phyloP scores from a whole-genome alignment of 2,113 vertebrate genomes.

The Albula glossodonta region DNA sequence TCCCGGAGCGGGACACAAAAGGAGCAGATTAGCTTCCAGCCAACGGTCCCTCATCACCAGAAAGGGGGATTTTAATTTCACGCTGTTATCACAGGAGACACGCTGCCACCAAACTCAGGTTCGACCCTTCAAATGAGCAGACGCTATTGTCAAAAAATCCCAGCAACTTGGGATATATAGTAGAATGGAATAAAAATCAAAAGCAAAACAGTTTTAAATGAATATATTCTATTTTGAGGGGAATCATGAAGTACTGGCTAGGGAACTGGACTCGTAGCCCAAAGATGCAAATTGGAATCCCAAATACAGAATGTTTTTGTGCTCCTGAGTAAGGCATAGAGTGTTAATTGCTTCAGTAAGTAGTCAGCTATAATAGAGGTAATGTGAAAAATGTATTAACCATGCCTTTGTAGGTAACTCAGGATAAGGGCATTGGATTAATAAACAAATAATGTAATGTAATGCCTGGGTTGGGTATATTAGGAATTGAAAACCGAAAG shows the following conservation, averaged over 20 bases:
- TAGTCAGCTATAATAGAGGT: not conserved
- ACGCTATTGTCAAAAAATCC: constrained; percentile 19
- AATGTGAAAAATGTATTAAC: not conserved
- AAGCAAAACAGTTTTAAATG: constrained; percentile 11
- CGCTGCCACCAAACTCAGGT: constrained; percentile 24
- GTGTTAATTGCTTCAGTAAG: not conserved
- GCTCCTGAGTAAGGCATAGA: not conserved
- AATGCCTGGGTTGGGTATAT: not conserved
- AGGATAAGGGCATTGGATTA: not conserved
- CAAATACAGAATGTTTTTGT: not conserved
- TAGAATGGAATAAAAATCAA: not conserved
- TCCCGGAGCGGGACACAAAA: not conserved
- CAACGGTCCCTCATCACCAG: constrained; percentile 22
- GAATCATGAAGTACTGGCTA: not conserved
- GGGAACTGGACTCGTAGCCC: not conserved
- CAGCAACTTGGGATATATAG: not conserved
- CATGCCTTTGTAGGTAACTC: not conserved
- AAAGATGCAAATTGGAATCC: not conserved
- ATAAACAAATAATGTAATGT: not conserved
- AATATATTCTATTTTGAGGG: not conserved
- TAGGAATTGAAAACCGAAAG: not conserved
- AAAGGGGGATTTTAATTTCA: constrained; percentile 40
- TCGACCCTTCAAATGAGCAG: constrained; percentile 27
- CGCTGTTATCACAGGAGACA: constrained; percentile 32
- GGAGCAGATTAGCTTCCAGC: constrained; percentile 21